Percentiles rank a stretch among this genome's conserved stretches.
Conservation (phyloP, 2,888 invertebrate species). For the Aphidius colemani region DNA sequence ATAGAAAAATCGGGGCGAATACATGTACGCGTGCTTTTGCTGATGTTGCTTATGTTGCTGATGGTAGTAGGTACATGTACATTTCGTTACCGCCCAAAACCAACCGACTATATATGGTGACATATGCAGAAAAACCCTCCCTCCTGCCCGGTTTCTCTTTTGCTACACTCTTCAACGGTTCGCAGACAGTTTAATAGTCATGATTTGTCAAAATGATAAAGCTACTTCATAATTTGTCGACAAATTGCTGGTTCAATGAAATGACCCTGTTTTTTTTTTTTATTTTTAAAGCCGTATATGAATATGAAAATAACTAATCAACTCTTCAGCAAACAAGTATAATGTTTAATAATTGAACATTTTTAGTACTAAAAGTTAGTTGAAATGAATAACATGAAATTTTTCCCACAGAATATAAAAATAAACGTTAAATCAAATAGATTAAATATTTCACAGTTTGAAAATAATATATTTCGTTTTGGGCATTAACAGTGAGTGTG, state of each 20-base stretch:
- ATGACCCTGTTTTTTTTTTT: constrained; percentile 10
- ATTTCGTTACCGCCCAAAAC: not conserved
- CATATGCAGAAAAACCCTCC: constrained; percentile 13
- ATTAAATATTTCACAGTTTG: constrained; percentile 42
- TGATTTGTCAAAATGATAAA: constrained; percentile 53
- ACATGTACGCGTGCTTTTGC: too few species aligned
- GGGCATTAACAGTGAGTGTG: constrained; percentile 39
- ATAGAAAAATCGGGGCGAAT: constrained; percentile 24
- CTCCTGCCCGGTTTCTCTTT: not conserved
- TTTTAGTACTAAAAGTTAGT: too few species aligned
- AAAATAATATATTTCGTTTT: constrained; percentile 40
- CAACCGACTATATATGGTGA: constrained; percentile 6
- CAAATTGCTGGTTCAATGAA: constrained; percentile 13
- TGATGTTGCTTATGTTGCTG: too few species aligned
- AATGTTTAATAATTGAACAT: too few species aligned
- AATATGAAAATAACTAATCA: too few species aligned
- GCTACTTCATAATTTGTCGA: constrained; percentile 14
- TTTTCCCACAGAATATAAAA: too few species aligned
- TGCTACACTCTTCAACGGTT: constrained; percentile 2
- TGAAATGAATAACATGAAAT: too few species aligned
- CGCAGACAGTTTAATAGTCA: constrained; percentile 48
- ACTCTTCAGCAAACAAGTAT: too few species aligned
- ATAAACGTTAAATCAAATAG: not conserved
- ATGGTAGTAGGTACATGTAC: constrained; percentile 1
- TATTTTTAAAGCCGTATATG: constrained; percentile 8